Conservation (phyloP, 2,113 vertebrate genomes). For the Ia io region DNA sequence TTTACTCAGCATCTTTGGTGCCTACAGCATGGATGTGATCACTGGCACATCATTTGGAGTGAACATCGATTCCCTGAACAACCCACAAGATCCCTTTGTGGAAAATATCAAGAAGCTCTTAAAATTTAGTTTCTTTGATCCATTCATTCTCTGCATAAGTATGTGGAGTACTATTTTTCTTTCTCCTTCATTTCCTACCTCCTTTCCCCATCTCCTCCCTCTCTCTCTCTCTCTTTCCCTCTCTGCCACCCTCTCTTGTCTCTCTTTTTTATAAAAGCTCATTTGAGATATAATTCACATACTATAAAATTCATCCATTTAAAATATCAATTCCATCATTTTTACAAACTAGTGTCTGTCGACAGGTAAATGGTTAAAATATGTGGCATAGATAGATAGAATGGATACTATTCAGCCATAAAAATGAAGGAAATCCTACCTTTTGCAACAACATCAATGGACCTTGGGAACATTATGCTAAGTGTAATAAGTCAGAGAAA, state of each 20-base stretch:
- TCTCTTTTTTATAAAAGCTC: neutral
- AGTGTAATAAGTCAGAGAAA: neutral
- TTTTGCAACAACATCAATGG: neutral
- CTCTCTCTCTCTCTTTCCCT: neutral
- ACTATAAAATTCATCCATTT: neutral
- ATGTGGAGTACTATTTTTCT: conserved; percentile 12
- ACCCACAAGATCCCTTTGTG: conserved; percentile 89
- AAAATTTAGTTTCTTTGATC: conserved; percentile 80
- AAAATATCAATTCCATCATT: neutral
- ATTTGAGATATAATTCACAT: neutral
- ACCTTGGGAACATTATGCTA: neutral
- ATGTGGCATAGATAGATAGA: neutral
- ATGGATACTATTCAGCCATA: neutral
- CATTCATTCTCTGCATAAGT: conserved; percentile 75
- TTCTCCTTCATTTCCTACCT: neutral
- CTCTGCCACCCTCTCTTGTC: neutral
- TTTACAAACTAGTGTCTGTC: neutral
- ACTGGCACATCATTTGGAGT: conserved; percentile 90
- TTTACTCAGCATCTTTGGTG: conserved; percentile 85
- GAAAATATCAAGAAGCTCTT: conserved; percentile 81
- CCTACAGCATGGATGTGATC: conserved; percentile 90
- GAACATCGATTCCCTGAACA: conserved; percentile 89
- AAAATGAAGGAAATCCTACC: conserved; percentile 75
- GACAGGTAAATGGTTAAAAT: neutral
- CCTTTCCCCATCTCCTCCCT: neutral